Base-by-base conservation (phyloP, 2,888 invertebrate species). In the Alloscopus bannaensis region DNA sequence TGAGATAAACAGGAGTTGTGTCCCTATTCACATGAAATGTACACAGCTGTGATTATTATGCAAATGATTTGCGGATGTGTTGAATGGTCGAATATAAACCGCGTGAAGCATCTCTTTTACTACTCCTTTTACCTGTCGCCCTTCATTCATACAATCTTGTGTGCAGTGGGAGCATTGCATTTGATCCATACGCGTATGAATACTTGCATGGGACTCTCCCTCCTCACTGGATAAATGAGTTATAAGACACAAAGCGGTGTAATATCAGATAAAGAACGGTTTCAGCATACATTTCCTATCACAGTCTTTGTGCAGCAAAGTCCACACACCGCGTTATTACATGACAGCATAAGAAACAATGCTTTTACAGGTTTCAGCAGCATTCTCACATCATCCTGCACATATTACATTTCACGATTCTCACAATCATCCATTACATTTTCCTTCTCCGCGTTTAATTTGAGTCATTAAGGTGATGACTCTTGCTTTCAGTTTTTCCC, bases 1-100 rank as follows among this genome's bases (percentile, higher is more conserved):
- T n/a, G n/a, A n/a, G 18, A 70, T 70, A 69, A 77, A 65, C 70
- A 65, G 65, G 64, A 42, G 36, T 18, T 20, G 6, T 52, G 59
- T 65, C 55, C 62, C 50, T 65, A 78, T 78, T 77, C 76, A 69
- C 62, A 68, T 18, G 18, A 42, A 76, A 60, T 42, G 69, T 55
- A 69, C 66, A 69, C 69, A 69, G 66, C 73, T 57, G 28, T 50
- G 72, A 71, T 83, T 83, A 70, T 80, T 24, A 83, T 83, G 83
- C 83, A 75, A 83, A 83, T 83, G 66, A 24, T 42, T 62, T 55
- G 71, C 73, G 78, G 80, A 83, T 81, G 81, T 77, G 80, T 76
- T 83, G 81, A 83, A 80, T 80, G 75, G 75, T 69, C 65, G 69
- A 81, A 66, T 60, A 81, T 78, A 79, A 83, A 81, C 81, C 81